phyloP scores from a whole-genome alignment of 2,113 vertebrate genomes.

The Megaceryle maxima region DNA sequence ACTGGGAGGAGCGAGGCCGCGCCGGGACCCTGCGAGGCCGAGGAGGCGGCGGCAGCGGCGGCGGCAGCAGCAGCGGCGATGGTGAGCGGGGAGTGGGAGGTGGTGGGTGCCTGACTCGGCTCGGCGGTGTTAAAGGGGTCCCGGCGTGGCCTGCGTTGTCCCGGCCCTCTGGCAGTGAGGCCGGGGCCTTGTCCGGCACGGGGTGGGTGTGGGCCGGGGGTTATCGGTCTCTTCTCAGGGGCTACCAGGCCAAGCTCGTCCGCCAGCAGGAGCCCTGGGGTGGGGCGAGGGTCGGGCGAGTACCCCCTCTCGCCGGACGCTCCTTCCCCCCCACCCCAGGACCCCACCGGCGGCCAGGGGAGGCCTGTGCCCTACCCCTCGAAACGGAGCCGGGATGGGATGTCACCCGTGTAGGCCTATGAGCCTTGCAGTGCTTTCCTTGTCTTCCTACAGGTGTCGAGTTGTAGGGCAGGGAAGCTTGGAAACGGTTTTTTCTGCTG shows the following conservation, averaged over 20 bases:
- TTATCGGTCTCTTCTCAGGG: neutral
- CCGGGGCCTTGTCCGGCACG: neutral
- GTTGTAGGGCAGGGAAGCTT: neutral
- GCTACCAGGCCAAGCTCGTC: neutral
- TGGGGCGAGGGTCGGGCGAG: neutral
- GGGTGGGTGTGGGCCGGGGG: neutral
- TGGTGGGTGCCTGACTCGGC: neutral
- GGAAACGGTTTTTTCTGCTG: neutral
- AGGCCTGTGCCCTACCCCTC: neutral
- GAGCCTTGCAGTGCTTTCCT: accelerated
- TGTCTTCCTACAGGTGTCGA: neutral
- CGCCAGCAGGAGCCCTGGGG: neutral
- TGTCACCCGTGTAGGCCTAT: neutral
- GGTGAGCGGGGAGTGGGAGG: neutral
- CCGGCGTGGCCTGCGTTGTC: neutral
- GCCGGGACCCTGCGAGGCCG: neutral
- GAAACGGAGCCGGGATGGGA: no score
- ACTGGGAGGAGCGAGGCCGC: neutral
- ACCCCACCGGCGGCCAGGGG: neutral
- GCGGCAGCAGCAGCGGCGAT: neutral
- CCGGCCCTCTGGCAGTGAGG: neutral
- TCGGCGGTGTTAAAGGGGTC: neutral
- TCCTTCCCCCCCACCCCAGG: no score
- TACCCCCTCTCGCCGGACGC: no score
- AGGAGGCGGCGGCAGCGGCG: neutral